Evolutionary conservation across 1,140 invertebrate genomes (phyloP), one percentile per base, ranked within the genome.

Genomic region (Drosophila punjabiensis): DNA sequence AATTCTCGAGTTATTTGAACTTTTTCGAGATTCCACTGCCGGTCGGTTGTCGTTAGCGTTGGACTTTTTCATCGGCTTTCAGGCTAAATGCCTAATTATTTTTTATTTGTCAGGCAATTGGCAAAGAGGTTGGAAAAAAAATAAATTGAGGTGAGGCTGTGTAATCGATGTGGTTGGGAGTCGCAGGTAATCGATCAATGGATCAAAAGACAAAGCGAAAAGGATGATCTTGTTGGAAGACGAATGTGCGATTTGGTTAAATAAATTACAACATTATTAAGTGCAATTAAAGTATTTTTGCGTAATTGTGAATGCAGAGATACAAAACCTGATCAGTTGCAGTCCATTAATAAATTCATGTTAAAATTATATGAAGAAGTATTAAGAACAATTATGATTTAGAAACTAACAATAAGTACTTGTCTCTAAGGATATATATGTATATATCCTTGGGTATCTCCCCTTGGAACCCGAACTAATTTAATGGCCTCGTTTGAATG

Each of bases 1-100:
- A 89, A 70, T 90, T 85, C 76, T 45, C 68, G 56, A 90, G 79
- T 77, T 90, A 90, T 90, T 90, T 90, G 65, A 79, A 71, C 67
- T 85, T 88, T 85, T 89, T 85, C 52, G 55, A 56, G 71, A 71
- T 84, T 59, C 66, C 53, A 35, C 28, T 10, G 43, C 32, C 41
- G 39, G 20, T 20, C n/a, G 35, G 20, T 58, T 18, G 52, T 52
- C 52, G 66, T 67, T 30, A 67, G 18, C 45, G 39, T 39, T 66
- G 7, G 47, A 20, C 55, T 74, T 73, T 74, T 74, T 56, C 28
- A 37, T 37, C 41, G 43, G 74, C 55, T 55, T 77, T 76, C 63
- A 61, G 28, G 52, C 71, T 76, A 76, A 76, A 77, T 77, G 76
- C 56, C 75, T 78, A 78, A 78, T 77, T 78, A 78, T 77, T 77